phyloP scores from a whole-genome alignment of 2,888 invertebrate genomes.

The Stenodema calcarata region DNA sequence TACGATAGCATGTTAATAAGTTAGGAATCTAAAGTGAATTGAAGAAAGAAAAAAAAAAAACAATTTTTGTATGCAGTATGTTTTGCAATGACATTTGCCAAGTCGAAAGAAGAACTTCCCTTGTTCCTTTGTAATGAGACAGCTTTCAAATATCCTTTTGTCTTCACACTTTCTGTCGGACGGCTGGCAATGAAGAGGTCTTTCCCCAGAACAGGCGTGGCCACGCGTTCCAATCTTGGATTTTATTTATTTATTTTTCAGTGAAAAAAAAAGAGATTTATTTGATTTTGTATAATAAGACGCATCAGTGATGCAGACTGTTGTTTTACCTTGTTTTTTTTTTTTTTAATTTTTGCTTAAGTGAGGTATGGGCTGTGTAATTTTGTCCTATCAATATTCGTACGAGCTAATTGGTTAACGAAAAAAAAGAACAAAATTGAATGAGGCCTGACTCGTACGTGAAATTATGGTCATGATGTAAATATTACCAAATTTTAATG shows the following conservation, averaged over 20 bases:
- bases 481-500: slow-evolving; percentile 39
- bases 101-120: not conserved
- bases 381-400: slow-evolving; percentile 44
- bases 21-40: slow-evolving; percentile 7
- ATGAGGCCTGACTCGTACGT: not conserved
- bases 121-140: not conserved
- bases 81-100: not conserved
- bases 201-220: not conserved
- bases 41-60: not conserved
- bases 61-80: not conserved
- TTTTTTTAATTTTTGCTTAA: slow-evolving; percentile 37
- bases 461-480: not conserved
- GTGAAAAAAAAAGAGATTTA: slow-evolving; percentile 12
- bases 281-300: slow-evolving; percentile 32
- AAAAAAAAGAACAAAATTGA: slow-evolving; percentile 10
- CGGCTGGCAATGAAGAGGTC: not conserved
- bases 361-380: slow-evolving; percentile 50
- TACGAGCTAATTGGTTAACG: slow-evolving; percentile 1
- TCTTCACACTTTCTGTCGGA: not conserved
- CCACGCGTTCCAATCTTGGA: not conserved
- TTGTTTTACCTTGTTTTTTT: slow-evolving; percentile 41
- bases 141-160: not conserved
- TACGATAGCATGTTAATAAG: slow-evolving; percentile 19
- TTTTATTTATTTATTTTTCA: slow-evolving; percentile 7
- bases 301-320: slow-evolving; percentile 46